Conservation (phyloP, 2,113 vertebrate species). For the Garra rufa region DNA sequence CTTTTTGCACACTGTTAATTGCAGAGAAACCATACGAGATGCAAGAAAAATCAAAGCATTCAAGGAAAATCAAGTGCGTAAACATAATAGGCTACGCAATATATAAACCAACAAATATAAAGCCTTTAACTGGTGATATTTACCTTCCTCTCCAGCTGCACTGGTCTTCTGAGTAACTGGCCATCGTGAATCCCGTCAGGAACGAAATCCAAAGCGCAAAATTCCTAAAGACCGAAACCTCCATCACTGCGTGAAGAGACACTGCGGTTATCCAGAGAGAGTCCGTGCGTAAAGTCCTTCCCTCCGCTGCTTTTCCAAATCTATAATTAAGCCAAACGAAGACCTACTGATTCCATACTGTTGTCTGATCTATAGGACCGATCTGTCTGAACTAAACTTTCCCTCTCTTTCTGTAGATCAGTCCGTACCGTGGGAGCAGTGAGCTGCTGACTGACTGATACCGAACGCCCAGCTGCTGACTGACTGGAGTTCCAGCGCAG, state of each 20-base stretch:
- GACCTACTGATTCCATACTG: not conserved
- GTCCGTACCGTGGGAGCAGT: not conserved
- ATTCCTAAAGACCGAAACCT: slow-evolving; percentile 68
- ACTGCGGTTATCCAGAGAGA: slow-evolving; percentile 4
- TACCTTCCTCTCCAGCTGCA: slow-evolving; percentile 91
- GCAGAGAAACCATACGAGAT: not conserved
- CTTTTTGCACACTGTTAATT: not conserved
- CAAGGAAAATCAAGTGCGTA: not conserved
- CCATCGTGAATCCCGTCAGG: slow-evolving; percentile 56
- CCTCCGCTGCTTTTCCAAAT: not conserved
- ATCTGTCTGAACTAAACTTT: not conserved
- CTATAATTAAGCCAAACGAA: not conserved
- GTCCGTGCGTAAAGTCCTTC: not conserved
- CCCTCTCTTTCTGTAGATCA: slow-evolving; percentile 26
- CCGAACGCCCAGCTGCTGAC: slow-evolving; percentile 26
- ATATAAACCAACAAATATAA: not conserved
- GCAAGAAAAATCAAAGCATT: not conserved
- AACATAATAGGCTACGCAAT: not conserved
- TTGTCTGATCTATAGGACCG: not conserved
- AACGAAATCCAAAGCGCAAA: slow-evolving; percentile 74
- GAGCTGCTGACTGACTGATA: not conserved
- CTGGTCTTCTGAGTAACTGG: slow-evolving; percentile 79
- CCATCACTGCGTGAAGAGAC: slow-evolving; percentile 28
- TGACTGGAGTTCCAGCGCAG: slow-evolving; percentile 61
- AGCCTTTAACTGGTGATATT: slow-evolving; percentile 25